These are phyloP conservation scores for Caenorhabditis drosophilae DNA, from an alignment of 2,888 invertebrate genomes.

Conservation along the genomic window DNA sequence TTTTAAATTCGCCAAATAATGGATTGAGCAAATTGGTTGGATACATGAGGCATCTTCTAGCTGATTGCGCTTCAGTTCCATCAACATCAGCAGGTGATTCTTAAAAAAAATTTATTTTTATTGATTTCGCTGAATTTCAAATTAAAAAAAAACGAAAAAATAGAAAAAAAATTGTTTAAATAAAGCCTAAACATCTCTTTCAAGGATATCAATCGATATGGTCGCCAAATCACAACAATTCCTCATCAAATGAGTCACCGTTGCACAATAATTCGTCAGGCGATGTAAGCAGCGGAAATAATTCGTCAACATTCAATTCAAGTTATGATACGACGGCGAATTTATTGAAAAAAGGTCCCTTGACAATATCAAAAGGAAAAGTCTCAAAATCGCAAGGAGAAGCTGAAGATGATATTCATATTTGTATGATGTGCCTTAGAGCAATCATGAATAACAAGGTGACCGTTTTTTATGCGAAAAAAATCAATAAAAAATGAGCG, in stretches of 20 bases:
- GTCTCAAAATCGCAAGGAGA: slow-evolving; percentile 48
- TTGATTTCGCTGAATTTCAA: slow-evolving; percentile 1
- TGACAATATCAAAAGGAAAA: slow-evolving; percentile 38
- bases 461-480: slow-evolving; percentile 6
- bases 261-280: slow-evolving; percentile 24
- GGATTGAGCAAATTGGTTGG: slow-evolving; percentile 95
- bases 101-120: not conserved
- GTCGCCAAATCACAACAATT: slow-evolving; percentile 13
- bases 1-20: slow-evolving; percentile 91
- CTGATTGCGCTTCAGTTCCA: slow-evolving; percentile 35
- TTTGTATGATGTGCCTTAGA: slow-evolving; percentile 96
- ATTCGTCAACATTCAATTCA: slow-evolving; percentile 11
- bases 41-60: slow-evolving; percentile 79
- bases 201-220: slow-evolving; percentile 1
- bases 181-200: not conserved
- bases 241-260: slow-evolving; percentile 15
- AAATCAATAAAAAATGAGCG: not conserved
- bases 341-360: slow-evolving; percentile 34
- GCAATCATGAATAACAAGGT: slow-evolving; percentile 99
- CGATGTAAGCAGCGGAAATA: slow-evolving; percentile 4
- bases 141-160: too few relatives aligned
- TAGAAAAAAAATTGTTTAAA: too few relatives aligned
- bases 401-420: slow-evolving; percentile 90
- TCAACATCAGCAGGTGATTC: slow-evolving; percentile 27
- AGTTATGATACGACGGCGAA: slow-evolving; percentile 25